Base-by-base conservation (phyloP, 2,888 invertebrate species). In the Hedya salicella region DNA sequence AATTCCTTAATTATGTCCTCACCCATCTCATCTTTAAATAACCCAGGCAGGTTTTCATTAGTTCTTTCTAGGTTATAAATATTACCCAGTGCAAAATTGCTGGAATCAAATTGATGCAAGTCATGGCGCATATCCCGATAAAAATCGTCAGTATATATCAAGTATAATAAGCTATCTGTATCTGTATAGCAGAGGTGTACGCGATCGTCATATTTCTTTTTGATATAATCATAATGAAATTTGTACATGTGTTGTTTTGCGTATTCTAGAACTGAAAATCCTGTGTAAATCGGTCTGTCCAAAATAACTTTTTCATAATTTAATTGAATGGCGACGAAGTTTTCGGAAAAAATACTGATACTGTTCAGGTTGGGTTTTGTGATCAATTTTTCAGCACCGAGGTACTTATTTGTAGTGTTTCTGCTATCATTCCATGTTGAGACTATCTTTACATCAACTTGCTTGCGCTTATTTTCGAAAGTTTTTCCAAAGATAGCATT, bases 401-500 rank as follows among this genome's bases (percentile, higher is more conserved):
- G 4, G 4, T 25, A 6, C 25, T 25, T 25, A 6, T 25, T 25
- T 6, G 25, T 25, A 6, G 6, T 6, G 6, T 25, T 25, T 6
- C 5, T 25, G n/a, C n/a, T 40, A n/a, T 40, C 40, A n/a, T 40
- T 40, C n/a, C n/a, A 40, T 13, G 13, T 13, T 13, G 13, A 3
- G n/a, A 40, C 40, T 4, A 40, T n/a, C n/a, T 40, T 13, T n/a
- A 40, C n/a, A 4, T n/a, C 3, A 25, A n/a, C n/a, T 40, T 40
- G 13, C n/a, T 40, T 40, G 13, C 13, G n/a, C 13, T 40, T 40
- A n/a, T 40, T 40, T 40, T 40, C 40, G 13, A 40, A 40, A 13
- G 40, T 40, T 40, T 40, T 40, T 40, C 40, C 40, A 40, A 40
- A 40, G 13, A 40, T n/a, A 40, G 40, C 13, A n/a, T 40, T 40